phyloP scores from a whole-genome alignment of 2,797 vertebrate genomes.

The Melopsittacus undulatus region DNA sequence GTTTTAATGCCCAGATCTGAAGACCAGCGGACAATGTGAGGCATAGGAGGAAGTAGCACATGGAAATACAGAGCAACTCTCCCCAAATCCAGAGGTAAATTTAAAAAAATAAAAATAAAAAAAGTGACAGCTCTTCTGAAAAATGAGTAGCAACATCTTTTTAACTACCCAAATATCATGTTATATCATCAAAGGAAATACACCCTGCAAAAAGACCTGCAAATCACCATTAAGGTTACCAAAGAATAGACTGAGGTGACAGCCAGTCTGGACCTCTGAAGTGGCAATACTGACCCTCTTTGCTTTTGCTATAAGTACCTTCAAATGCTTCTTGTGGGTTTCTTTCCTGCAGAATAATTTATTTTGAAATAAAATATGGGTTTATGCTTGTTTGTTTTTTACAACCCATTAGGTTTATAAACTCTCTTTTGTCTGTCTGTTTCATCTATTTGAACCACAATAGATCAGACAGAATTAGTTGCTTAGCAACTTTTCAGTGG shows the following conservation, averaged over 20 bases:
- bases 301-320: background rate
- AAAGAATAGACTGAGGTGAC: background rate
- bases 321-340: background rate
- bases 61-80: background rate
- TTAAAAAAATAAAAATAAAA: background rate
- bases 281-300: background rate
- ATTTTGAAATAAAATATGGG: constrained; percentile 27
- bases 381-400: constrained; percentile 14
- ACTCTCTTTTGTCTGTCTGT: constrained; percentile 50
- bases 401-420: constrained; percentile 60
- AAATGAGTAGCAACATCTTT: background rate
- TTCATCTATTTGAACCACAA: constrained; percentile 56
- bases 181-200: background rate
- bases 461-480: constrained; percentile 61
- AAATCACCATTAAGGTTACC: background rate
- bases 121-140: background rate
- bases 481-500: constrained; percentile 67
- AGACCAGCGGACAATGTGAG: background rate
- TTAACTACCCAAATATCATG: background rate
- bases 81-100: background rate
- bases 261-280: background rate
- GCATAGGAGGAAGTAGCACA: rapidly evolving
- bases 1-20: background rate
- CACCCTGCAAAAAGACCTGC: background rate
- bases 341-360: background rate